Conservation (phyloP, 2,888 invertebrate species). For the Girardia tigrina region DNA sequence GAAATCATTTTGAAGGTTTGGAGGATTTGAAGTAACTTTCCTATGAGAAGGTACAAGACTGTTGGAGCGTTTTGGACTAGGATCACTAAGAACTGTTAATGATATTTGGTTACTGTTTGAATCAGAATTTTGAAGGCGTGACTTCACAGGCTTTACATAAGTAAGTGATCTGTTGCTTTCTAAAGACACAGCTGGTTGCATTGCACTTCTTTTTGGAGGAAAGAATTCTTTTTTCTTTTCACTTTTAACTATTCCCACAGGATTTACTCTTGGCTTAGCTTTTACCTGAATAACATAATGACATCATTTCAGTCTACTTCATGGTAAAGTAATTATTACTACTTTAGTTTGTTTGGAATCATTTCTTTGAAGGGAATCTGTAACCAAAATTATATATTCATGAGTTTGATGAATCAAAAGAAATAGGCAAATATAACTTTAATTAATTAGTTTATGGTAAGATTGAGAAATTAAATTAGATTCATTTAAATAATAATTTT, state of each 20-base stretch:
- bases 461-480: no score
- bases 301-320: no score
- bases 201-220: constrained; percentile 18
- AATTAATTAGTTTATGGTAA: no score
- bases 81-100: constrained; percentile 6
- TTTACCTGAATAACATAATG: neutral
- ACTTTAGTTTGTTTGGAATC: no score
- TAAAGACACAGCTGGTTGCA: neutral
- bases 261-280: neutral
- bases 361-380: no score
- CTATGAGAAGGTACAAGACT: neutral
- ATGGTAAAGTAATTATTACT: no score
- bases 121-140: neutral
- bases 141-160: neutral
- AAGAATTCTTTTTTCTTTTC: constrained; percentile 19
- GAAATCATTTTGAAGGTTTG: neutral
- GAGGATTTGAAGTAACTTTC: constrained; percentile 6
- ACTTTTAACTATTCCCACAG: neutral
- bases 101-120: constrained; percentile 2
- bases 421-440: no score
- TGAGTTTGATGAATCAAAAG: no score
- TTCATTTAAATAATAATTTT: no score
- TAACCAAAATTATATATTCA: no score
- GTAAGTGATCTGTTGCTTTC: constrained; percentile 18
- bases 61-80: constrained; percentile 7